Conservation (phyloP, 2,113 vertebrate genomes). For the Corvus moneduloides region DNA sequence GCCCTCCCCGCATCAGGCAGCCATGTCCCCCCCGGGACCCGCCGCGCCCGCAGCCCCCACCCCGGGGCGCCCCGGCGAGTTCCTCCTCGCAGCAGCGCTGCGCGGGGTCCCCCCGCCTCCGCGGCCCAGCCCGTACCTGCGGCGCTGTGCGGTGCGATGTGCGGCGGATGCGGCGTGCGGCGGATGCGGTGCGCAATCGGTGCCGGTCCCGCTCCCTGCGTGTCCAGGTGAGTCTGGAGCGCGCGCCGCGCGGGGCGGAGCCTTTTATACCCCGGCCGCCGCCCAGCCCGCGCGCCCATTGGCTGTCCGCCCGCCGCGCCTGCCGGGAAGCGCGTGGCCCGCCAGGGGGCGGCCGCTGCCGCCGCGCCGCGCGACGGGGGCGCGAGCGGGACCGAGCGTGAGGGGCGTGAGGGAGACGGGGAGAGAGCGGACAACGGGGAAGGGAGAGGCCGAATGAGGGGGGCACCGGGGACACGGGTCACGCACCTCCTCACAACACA, state of each 20-base stretch:
- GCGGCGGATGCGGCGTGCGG: background rate
- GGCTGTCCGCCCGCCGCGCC: background rate
- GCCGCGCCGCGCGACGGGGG: background rate
- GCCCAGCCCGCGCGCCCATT: background rate
- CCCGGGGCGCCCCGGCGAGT: too few species aligned
- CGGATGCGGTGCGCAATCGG: too few species aligned
- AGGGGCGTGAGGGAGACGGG: background rate
- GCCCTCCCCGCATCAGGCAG: too few species aligned
- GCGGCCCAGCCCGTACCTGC: background rate
- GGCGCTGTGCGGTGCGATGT: background rate
- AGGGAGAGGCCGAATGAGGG: background rate
- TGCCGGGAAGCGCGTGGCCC: background rate
- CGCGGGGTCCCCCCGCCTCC: too few species aligned
- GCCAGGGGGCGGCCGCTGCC: background rate
- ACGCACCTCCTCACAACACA: too few species aligned
- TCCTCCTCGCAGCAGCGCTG: background rate
- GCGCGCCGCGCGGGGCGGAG: background rate
- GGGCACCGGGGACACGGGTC: background rate
- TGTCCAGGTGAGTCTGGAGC: background rate
- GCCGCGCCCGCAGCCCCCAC: background rate
- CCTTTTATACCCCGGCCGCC: background rate
- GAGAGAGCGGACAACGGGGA: fast-evolving
- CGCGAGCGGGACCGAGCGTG: background rate
- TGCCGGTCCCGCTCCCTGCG: fast-evolving
- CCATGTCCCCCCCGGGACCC: background rate